Evolutionary conservation across 2,113 vertebrate species (phyloP).

Genomic region (Zeus faber): DNA sequence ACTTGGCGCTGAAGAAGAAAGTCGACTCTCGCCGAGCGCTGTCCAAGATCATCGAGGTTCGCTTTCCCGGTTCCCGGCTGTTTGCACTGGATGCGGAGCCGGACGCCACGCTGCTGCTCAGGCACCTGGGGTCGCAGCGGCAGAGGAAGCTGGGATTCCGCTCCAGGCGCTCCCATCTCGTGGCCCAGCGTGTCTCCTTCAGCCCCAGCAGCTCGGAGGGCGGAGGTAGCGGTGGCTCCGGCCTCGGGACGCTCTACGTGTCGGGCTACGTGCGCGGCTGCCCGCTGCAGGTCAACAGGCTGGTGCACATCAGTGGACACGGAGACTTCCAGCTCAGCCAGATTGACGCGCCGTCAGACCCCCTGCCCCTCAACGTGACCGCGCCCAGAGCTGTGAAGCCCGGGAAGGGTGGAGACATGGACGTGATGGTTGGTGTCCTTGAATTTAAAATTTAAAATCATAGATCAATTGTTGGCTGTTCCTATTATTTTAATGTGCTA

Average conservation of each 20-base stretch:
- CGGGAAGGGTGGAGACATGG: conserved; percentile 70
- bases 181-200: conserved; percentile 80
- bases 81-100: conserved; percentile 83
- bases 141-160: conserved; percentile 86
- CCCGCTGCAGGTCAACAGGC: conserved; percentile 80
- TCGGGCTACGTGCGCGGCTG: conserved; percentile 89
- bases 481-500: too few relatives aligned
- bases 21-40: conserved; percentile 81
- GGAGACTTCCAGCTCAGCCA: conserved; percentile 95
- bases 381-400: conserved; percentile 60
- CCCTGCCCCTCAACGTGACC: conserved; percentile 77
- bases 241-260: conserved; percentile 85
- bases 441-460: not conserved
- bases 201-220: conserved; percentile 56
- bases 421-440: conserved; percentile 72
- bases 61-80: conserved; percentile 85
- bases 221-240: conserved; percentile 47
- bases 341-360: conserved; percentile 86
- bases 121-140: conserved; percentile 86
- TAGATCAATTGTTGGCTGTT: too few relatives aligned
- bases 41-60: conserved; percentile 79
- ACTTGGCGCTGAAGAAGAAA: conserved; percentile 84
- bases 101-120: conserved; percentile 81
- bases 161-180: conserved; percentile 82
- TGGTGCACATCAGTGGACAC: conserved; percentile 89